Evolutionary conservation across 2,888 invertebrate genomes (phyloP).

Genomic region (Dynastes maya): DNA sequence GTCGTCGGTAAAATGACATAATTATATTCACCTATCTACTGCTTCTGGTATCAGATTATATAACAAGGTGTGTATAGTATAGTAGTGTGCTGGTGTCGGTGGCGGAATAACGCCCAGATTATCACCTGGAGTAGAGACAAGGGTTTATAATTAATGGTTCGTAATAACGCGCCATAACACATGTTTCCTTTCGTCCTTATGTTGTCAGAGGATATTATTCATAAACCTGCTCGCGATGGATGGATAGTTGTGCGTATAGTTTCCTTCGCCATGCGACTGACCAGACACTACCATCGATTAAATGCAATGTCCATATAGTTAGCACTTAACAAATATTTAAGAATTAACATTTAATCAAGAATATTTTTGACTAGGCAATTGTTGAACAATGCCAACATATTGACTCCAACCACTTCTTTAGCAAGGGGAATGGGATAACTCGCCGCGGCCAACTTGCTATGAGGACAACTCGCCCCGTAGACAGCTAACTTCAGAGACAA

Average conservation of each 20-base stretch:
- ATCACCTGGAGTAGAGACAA: constrained; percentile 64
- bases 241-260: constrained; percentile 7
- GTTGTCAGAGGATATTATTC: constrained; percentile 57
- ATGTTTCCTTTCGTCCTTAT: constrained; percentile 59
- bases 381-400: no score
- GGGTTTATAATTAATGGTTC: constrained; percentile 65
- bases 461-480: no score
- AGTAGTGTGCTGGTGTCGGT: constrained; percentile 29
- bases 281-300: constrained; percentile 40
- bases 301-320: constrained; percentile 10
- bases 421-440: no score
- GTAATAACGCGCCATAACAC: constrained; percentile 63
- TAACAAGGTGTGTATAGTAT: constrained; percentile 53
- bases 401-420: no score
- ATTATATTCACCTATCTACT: constrained; percentile 43
- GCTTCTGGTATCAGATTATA: constrained; percentile 54
- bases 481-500: no score
- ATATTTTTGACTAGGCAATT: no score
- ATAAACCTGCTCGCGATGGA: constrained; percentile 49
- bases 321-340: constrained; percentile 7
- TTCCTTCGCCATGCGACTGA: constrained; percentile 21
- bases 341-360: background rate
- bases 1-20: constrained; percentile 45
- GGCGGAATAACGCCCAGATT: constrained; percentile 58
- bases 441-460: no score